phyloP scores from a whole-genome alignment of 2,797 vertebrate genomes.

The Gadopsis marmoratus region DNA sequence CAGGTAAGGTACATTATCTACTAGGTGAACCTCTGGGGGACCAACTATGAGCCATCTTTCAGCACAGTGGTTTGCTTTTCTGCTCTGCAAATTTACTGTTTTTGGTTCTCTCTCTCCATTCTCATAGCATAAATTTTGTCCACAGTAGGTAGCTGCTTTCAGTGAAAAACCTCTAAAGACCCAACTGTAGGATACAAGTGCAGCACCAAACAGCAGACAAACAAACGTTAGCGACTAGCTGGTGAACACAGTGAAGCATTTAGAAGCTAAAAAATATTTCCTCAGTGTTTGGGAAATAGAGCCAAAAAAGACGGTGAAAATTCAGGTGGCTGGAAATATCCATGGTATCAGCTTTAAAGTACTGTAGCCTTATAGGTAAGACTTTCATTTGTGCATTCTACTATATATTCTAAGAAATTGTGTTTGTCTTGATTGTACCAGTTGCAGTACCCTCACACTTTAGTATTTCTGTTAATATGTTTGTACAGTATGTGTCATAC shows the following conservation, averaged over 20 bases:
- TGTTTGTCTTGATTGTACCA: not conserved
- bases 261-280: not conserved
- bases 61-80: not conserved
- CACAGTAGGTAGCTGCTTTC: constrained; percentile 2
- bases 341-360: not conserved
- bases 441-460: not conserved
- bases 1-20: too few relatives aligned
- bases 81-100: not conserved
- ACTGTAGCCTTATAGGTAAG: too few relatives aligned
- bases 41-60: not conserved
- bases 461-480: not conserved
- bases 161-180: not conserved
- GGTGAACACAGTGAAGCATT: not conserved
- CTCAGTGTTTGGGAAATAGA: not conserved
- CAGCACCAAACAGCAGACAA: too few relatives aligned
- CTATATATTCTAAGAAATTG: not conserved
- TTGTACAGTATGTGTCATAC: not conserved
- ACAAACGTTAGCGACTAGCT: too few relatives aligned
- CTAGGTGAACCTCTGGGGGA: too few relatives aligned
- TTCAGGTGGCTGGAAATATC: not conserved
- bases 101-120: not conserved
- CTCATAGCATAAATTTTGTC: not conserved
- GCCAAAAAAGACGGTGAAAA: not conserved
- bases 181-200: too few relatives aligned
- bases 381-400: not conserved